Conservation (phyloP, 2,888 invertebrate species). For the Phrixothrix hirtus region DNA sequence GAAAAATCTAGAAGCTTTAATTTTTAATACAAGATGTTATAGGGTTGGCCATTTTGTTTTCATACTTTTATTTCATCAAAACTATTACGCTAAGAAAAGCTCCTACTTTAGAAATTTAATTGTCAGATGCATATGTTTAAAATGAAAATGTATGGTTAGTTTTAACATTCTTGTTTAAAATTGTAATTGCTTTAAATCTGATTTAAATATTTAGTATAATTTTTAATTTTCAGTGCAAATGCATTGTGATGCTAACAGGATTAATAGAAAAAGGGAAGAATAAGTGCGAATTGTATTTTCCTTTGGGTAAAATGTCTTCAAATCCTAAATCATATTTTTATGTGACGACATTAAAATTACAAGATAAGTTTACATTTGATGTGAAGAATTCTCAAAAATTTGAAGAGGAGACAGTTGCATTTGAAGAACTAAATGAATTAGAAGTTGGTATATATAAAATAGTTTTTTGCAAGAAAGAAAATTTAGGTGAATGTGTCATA, state of each 20-base stretch:
- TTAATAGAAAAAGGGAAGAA: conserved; percentile 80
- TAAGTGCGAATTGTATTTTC: conserved; percentile 91
- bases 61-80: too few species aligned
- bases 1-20: too few species aligned
- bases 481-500: conserved; percentile 48
- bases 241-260: conserved; percentile 89
- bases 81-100: too few species aligned
- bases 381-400: conserved; percentile 34
- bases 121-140: too few species aligned
- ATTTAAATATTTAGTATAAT: conserved; percentile 19
- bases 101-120: too few species aligned
- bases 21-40: too few species aligned
- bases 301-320: conserved; percentile 54
- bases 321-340: conserved; percentile 45
- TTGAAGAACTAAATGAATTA: conserved; percentile 50
- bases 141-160: too few species aligned
- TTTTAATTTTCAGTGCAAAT: conserved; percentile 51
- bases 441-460: conserved; percentile 48
- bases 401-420: conserved; percentile 49
- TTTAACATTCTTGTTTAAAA: too few species aligned
- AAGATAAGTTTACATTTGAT: conserved; percentile 53
- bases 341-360: conserved; percentile 49
- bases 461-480: conserved; percentile 42
- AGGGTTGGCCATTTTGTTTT: too few species aligned
- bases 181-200: too few species aligned